Evolutionary conservation across 1,140 invertebrate species (phyloP).

Genomic region (Trypoxylus dichotomus): DNA sequence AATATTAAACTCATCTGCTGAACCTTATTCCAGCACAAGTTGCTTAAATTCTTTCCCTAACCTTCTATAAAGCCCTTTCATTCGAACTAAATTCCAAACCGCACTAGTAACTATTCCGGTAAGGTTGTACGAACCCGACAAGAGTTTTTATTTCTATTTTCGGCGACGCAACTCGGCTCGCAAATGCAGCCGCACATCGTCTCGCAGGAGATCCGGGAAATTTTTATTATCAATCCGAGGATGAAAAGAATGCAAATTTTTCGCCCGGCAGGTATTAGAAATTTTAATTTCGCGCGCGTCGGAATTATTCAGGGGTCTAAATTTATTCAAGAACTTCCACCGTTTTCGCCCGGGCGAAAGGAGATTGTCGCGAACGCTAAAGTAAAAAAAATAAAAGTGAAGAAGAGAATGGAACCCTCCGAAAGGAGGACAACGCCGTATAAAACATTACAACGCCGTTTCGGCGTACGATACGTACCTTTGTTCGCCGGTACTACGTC

Average conservation of each 20-base stretch:
- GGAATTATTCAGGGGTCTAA: neutral
- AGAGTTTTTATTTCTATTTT: too few species aligned
- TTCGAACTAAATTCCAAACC: neutral
- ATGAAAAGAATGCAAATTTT: neutral
- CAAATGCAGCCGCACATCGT: neutral
- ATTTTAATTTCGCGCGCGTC: constrained; percentile 17
- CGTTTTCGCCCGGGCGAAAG: neutral
- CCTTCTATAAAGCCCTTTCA: neutral
- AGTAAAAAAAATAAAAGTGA: neutral
- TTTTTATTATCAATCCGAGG: neutral
- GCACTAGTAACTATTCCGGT: too few species aligned
- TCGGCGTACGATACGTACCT: too few species aligned
- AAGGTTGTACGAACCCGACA: too few species aligned
- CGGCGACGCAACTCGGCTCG: neutral
- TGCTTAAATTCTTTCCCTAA: neutral
- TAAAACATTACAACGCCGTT: neutral
- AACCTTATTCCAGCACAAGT: too few species aligned
- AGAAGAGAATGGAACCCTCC: neutral
- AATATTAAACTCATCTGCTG: too few species aligned
- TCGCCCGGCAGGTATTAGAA: neutral
- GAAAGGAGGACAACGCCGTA: neutral
- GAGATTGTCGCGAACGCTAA: neutral
- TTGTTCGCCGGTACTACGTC: constrained; percentile 85
- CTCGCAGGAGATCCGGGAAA: neutral
- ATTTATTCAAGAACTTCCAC: constrained; percentile 14